Evolutionary conservation across 2,888 invertebrate genomes (phyloP).

Genomic region (Actias luna): DNA sequence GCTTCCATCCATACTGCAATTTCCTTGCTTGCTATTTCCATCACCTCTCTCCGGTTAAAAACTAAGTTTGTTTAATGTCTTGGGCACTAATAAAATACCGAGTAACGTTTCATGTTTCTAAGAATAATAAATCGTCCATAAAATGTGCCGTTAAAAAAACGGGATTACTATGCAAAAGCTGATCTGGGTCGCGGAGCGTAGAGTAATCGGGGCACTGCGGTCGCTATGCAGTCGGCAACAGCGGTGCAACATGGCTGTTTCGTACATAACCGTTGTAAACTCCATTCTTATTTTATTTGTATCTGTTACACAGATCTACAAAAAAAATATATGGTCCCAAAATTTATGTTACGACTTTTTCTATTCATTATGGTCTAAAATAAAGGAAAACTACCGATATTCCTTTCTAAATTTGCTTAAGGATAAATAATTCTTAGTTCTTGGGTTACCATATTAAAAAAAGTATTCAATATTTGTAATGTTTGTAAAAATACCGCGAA

Average conservation of each 20-base stretch:
- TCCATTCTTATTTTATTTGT: too few species aligned
- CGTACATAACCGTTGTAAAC: not conserved
- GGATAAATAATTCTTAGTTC: too few species aligned
- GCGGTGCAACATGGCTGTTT: not conserved
- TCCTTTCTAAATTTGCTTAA: too few species aligned
- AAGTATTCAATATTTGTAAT: too few species aligned
- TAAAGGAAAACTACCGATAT: too few species aligned
- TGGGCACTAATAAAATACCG: not conserved
- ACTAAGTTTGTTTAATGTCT: not conserved
- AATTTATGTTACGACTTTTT: too few species aligned
- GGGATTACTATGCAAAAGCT: not conserved
- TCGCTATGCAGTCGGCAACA: not conserved
- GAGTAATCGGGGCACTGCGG: constrained; percentile 1
- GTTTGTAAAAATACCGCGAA: too few species aligned
- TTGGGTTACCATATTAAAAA: too few species aligned
- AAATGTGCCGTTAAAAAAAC: not conserved
- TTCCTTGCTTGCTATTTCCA: not conserved
- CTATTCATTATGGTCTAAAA: too few species aligned
- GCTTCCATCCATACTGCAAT: too few species aligned
- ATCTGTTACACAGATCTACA: too few species aligned
- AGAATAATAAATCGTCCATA: not conserved
- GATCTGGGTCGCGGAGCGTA: not conserved
- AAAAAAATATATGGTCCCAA: too few species aligned
- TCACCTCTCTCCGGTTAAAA: not conserved
- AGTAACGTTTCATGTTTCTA: not conserved